phyloP scores from a whole-genome alignment of 2,888 invertebrate genomes.

The Tipula vernalis region DNA sequence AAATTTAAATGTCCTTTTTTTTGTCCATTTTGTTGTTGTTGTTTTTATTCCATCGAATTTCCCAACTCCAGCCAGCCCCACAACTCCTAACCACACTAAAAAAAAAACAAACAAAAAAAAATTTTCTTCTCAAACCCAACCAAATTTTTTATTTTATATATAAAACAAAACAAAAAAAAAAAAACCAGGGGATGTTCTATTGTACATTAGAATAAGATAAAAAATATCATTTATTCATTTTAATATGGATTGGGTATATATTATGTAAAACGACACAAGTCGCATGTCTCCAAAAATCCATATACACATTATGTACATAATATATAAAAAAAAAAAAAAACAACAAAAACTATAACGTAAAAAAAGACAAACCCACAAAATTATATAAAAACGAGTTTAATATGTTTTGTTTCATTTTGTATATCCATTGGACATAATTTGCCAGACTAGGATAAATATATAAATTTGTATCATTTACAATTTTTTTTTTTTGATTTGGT shows the following conservation, averaged over 20 bases:
- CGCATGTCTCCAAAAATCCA: slow-evolving; percentile 11
- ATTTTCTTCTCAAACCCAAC: too few relatives aligned
- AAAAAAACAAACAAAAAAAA: too few relatives aligned
- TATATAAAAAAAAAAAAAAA: neutral
- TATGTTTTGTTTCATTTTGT: neutral
- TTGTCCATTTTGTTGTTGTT: neutral
- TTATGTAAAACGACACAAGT: neutral
- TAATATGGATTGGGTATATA: neutral
- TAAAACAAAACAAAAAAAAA: too few relatives aligned
- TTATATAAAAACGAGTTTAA: neutral
- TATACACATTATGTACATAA: neutral
- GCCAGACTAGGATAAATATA: neutral
- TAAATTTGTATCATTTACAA: neutral
- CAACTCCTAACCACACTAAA: neutral
- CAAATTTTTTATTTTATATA: neutral
- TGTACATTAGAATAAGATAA: neutral
- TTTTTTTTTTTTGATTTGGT: neutral
- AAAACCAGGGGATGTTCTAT: neutral
- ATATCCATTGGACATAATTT: neutral
- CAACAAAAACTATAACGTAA: neutral
- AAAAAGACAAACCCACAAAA: slow-evolving; percentile 9
- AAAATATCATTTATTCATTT: neutral
- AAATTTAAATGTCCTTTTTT: neutral
- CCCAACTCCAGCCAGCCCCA: neutral
- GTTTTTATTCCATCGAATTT: neutral